These are phyloP conservation scores for Hylia prasina DNA, from an alignment of 2,113 vertebrate species.

Conservation along the genomic window DNA sequence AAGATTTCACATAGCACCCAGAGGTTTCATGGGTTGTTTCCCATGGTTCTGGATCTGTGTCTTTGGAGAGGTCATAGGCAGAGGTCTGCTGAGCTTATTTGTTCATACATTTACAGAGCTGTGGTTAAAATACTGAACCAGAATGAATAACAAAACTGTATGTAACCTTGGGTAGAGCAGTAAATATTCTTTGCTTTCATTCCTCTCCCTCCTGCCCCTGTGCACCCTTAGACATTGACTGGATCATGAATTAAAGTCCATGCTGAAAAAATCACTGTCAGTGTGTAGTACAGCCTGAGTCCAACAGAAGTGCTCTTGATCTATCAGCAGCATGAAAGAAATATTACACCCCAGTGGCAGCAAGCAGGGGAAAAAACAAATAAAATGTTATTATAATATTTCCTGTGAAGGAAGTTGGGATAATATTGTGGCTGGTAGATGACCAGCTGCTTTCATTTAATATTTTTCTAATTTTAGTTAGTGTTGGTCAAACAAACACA, in stretches of 20 bases:
- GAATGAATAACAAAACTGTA: not conserved
- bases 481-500: slow-evolving; percentile 61
- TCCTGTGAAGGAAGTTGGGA: slow-evolving; percentile 50
- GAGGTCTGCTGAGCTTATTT: not conserved
- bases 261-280: not conserved
- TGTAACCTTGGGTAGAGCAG: not conserved
- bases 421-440: slow-evolving; percentile 58
- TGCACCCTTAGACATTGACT: not conserved
- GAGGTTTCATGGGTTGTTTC: not conserved
- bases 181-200: not conserved
- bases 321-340: slow-evolving; percentile 15
- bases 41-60: not conserved
- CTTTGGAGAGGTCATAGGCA: not conserved
- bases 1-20: not conserved
- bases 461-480: slow-evolving; percentile 65
- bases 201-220: not conserved
- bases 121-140: not conserved
- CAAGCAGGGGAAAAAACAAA: slow-evolving; percentile 24
- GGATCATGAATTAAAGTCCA: not conserved
- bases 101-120: not conserved
- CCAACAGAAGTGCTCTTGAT: slow-evolving; percentile 47
- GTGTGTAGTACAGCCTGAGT: not conserved
- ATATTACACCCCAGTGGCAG: slow-evolving; percentile 20
- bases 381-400: slow-evolving; percentile 46
- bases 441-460: slow-evolving; percentile 64